Evolutionary conservation across 2,113 vertebrate species (phyloP), one percentile per base, ranked within the genome.

Genomic region (Oryzias curvinotus): DNA sequence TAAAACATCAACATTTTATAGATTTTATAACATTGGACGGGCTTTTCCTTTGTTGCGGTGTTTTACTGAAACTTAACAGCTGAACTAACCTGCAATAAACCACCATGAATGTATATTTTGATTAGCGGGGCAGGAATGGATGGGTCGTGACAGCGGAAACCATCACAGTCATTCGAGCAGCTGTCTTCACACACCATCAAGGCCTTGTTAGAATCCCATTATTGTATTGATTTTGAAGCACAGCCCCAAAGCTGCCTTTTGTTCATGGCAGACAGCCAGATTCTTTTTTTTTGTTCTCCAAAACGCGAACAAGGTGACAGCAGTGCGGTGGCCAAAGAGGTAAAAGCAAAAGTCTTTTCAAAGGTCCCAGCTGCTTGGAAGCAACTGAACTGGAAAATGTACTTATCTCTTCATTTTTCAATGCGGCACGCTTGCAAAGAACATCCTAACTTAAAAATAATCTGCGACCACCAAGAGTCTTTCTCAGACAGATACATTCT

Each of bases 191-290:
- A 53, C 44, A 50, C 50, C 75, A 74, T 78, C 69, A 61, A 59
- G 53, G 52, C 61, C 83, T 75, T 70, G 77, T 85, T 84, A 70
- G 68, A 61, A 67, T 65, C 28, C 18, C 73, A 69, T 71, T 62
- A 58, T 76, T 70, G 49, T 52, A 83, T 71, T 77, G 80, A 77
- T 75, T 68, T 12, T 57, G 65, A 71, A 68, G 59, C 58, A 56
- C 6, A 56, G 71, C 57, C 65, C 0, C 47, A 64, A 52, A 53
- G 55, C 25, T 62, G 64, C 59, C 65, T 71, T 48, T 56, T 53
- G 56, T 60, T 62, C 19, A 30, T 77, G 69, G 75, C 67, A 60
- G 67, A 45, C 18, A 17, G 21, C 71, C 60, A 47, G 41, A 51
- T 55, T 51, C 45, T 28, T 12, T 36, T 36, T 36, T 36, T 12